Evolutionary conservation across 1,140 invertebrate species (phyloP), one percentile per base, ranked within the genome.

Genomic region (Tetramorium simillimum): DNA sequence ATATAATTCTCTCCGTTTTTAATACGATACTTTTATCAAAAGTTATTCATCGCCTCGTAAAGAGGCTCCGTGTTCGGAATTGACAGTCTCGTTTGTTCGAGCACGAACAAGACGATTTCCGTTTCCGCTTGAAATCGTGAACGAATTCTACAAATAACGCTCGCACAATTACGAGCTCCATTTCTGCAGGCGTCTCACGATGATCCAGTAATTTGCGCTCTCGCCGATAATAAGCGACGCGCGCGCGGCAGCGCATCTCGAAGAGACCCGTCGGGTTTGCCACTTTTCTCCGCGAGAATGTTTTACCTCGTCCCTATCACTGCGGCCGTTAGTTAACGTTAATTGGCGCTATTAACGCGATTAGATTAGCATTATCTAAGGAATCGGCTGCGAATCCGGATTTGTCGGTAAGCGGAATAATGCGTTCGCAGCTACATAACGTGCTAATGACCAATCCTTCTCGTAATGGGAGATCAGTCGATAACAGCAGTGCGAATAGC

Each of bases 311-410:
- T 21, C 46, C 2, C 24, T 62, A 49, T 46, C 53, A 77, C 56
- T 33, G 33, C 43, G 70, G 4, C 16, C 69, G 58, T 51, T 86
- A 62, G 53, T 69, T 60, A 75, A 82, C 53, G 49, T 28, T 56
- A 46, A 82, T 84, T 86, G 70, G 33, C 58, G 7, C n/a, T 28
- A 72, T 86, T 81, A 85, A 88, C n/a, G 67, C 69, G 69, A 62
- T 65, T 65, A 40, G 40, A 69, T 69, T 46, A 70, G 28, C 56
- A 10, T 49, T 73, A 73, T 53, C 67, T 72, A 70, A 88, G 72
- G 46, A 80, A 65, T 56, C 37, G 43, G n/a, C 9, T 18, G 46
- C 24, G 40, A 9, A 9, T 58, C 24, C 6, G 10, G 40, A 58
- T 53, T 7, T 10, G 16, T 14, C 3, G 6, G 9, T 33, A 62